phyloP scores from a whole-genome alignment of 92 coral and sea anemone species.

The Desmophyllum pertusum region DNA sequence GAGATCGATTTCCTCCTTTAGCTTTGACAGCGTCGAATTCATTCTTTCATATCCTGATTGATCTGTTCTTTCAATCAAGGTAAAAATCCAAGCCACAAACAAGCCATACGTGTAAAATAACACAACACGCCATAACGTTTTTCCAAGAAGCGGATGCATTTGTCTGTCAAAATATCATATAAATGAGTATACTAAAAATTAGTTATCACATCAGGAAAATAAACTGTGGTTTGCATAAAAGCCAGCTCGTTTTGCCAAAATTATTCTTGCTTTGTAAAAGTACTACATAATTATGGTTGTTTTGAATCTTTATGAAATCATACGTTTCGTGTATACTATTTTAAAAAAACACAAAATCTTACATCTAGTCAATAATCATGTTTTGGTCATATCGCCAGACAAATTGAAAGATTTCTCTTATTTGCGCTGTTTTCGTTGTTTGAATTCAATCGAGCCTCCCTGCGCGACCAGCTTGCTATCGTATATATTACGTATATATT shows the following conservation, averaged over 20 bases:
- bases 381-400: background rate
- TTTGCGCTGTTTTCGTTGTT: background rate
- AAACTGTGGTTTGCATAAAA: too few relatives aligned
- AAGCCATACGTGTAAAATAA: conserved; percentile 33
- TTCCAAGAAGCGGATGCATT: conserved; percentile 25
- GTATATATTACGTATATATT: too few relatives aligned
- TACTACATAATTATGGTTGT: too few relatives aligned
- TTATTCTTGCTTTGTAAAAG: too few relatives aligned
- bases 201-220: background rate
- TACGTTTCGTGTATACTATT: too few relatives aligned
- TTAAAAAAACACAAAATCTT: background rate
- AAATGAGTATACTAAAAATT: background rate
- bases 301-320: too few relatives aligned
- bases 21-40: background rate
- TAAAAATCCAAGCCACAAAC: conserved; percentile 49
- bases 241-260: too few relatives aligned
- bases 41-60: conserved; percentile 13
- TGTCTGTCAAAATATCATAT: background rate
- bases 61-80: conserved; percentile 32
- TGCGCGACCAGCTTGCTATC: background rate
- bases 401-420: background rate
- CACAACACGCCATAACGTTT: background rate
- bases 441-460: background rate
- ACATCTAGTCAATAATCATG: background rate
- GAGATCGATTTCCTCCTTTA: background rate